phyloP scores from a whole-genome alignment of 2,888 invertebrate genomes.

The Lucinisca nassula region DNA sequence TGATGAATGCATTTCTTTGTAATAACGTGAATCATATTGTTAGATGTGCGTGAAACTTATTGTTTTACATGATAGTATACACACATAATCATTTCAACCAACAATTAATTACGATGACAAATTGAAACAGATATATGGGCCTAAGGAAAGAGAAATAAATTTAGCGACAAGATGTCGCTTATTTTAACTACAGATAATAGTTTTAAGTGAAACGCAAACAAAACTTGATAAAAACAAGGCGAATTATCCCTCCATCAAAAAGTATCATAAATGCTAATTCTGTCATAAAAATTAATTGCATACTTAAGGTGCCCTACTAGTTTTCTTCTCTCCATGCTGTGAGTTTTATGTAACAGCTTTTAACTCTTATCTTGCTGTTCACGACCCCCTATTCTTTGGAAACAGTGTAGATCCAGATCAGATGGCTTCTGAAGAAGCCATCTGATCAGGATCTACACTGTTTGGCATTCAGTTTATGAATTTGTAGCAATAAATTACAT shows the following conservation, averaged over 20 bases:
- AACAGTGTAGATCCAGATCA: no score
- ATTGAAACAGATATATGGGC: background rate
- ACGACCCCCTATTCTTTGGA: no score
- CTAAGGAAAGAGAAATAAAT: background rate
- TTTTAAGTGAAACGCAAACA: constrained; percentile 12
- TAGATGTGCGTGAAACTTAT: background rate
- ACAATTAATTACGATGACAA: constrained; percentile 10
- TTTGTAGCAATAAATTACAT: no score
- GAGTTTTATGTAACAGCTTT: no score
- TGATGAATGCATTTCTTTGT: no score
- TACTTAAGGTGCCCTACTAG: background rate
- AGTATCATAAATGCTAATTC: constrained; percentile 5
- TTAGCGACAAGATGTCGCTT: background rate
- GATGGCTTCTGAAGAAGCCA: no score
- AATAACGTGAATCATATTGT: no score
- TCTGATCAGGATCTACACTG: no score
- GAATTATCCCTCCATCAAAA: constrained; percentile 13
- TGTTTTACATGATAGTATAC: background rate
- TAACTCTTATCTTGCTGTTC: no score
- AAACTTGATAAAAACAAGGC: background rate
- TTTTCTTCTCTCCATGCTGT: no score
- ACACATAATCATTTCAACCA: background rate
- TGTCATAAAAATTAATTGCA: background rate
- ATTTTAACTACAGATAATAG: constrained; percentile 1
- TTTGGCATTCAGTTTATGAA: no score